These are phyloP conservation scores for Cheilosia impressa DNA, from an alignment of 2,888 invertebrate species.

Conservation along the genomic window DNA sequence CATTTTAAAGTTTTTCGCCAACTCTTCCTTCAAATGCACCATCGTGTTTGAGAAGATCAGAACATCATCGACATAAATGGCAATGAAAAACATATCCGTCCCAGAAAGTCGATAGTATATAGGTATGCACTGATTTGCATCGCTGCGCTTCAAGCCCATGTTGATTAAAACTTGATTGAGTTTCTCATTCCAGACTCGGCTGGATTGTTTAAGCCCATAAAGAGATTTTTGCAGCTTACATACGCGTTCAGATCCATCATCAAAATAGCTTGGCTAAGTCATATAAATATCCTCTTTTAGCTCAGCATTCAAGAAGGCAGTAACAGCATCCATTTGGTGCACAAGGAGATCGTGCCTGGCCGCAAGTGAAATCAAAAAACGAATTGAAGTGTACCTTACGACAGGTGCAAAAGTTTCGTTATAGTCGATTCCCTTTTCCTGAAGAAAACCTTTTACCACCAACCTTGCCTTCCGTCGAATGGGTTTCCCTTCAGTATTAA, in stretches of 20 bases:
- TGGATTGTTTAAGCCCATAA: slow-evolving; percentile 63
- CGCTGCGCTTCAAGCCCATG: slow-evolving; percentile 42
- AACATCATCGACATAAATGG: slow-evolving; percentile 64
- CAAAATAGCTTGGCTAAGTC: slow-evolving; percentile 63
- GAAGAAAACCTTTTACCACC: slow-evolving; percentile 39
- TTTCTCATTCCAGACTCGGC: slow-evolving; percentile 47
- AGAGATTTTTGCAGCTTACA: slow-evolving; percentile 61
- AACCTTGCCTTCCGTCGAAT: slow-evolving; percentile 60
- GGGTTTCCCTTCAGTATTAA: slow-evolving; percentile 35
- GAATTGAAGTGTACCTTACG: slow-evolving; percentile 46
- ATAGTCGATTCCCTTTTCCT: slow-evolving; percentile 44
- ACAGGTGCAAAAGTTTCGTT: slow-evolving; percentile 54
- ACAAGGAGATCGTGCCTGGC: slow-evolving; percentile 60
- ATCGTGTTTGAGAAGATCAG: slow-evolving; percentile 46
- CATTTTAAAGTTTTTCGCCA: slow-evolving; percentile 52
- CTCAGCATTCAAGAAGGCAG: slow-evolving; percentile 67
- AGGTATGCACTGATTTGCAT: slow-evolving; percentile 60
- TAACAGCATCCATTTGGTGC: slow-evolving; percentile 70
- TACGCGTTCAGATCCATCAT: slow-evolving; percentile 50
- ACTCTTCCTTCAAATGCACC: slow-evolving; percentile 19
- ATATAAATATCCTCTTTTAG: slow-evolving; percentile 66
- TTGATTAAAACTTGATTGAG: slow-evolving; percentile 40
- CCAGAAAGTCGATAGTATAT: slow-evolving; percentile 36
- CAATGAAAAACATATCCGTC: slow-evolving; percentile 38
- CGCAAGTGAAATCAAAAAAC: slow-evolving; percentile 51